Evolutionary conservation across 2,888 invertebrate genomes (phyloP), one percentile per base, ranked within the genome.

Genomic region (Drosophila differens): DNA sequence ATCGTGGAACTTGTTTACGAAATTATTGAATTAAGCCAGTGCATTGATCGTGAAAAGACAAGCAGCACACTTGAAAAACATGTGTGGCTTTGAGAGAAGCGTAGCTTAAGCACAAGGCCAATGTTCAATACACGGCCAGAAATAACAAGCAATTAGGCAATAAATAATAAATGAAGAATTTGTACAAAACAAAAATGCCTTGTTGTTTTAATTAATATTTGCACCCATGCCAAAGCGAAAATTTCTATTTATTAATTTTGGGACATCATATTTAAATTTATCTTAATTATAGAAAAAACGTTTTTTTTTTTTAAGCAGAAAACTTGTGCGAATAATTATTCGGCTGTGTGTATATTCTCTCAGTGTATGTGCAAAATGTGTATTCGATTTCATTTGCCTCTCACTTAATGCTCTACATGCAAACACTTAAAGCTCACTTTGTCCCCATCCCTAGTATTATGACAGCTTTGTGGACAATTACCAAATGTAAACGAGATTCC

Each of bases 1-100:
- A 52, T 67, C 61, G 61, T 74, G 75, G 69, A 87, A 89, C 89
- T 90, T 84, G 90, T 89, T 83, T 86, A 82, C 70, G 61, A 68
- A 64, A 76, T 80, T 82, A 85, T 79, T 75, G 72, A 76, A 85
- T 85, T 85, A 82, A 74, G 65, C 74, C 66, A 71, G 72, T 58
- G 70, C 80, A 77, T 70, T 70, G 77, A 80, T 65, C 73, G 59
- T 70, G 61, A 62, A 76, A 69, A 62, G 57, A 52, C 52, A 57
- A 14, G 6, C 41, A 59, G 61, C 28, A 25, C 28, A 37, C 44
- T 35, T 44, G 54, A 77, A 16, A 25, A 51, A 51, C 67, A 68
- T 70, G 69, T 51, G 53, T 54, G 37, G 16, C 22, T 25, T 28
- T n/a, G 51, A 49, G 39, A 32, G 44, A 30, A 44, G 35, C 37